A percentile compares a stretch with the other conserved stretches of the same genome.
These are phyloP conservation scores for Hypomesus transpacificus DNA, from an alignment of 2,113 vertebrate genomes.

Conservation along the genomic window DNA sequence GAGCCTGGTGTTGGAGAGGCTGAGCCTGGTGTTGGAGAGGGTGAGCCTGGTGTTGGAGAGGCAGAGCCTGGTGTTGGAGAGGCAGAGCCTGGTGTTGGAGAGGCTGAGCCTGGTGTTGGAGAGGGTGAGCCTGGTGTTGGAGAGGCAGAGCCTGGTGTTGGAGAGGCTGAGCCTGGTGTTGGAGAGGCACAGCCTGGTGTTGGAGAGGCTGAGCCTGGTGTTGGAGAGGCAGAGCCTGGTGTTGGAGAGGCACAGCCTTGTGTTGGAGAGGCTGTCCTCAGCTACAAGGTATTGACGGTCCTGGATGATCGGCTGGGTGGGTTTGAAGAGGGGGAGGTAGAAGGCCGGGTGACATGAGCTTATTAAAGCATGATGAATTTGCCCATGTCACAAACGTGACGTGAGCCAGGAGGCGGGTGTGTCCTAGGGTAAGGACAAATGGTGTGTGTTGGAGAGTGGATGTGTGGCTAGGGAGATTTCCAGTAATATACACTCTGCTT, in stretches of 20 bases:
- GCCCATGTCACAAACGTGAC: neutral
- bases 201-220: no score
- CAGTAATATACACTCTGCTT: neutral
- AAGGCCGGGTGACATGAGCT: conserved; percentile 6
- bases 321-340: neutral
- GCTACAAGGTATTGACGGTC: conserved; percentile 13
- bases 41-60: no score
- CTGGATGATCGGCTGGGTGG: conserved; percentile 4
- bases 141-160: neutral
- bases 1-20: no score
- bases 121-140: neutral
- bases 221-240: neutral
- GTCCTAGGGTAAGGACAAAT: neutral
- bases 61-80: neutral
- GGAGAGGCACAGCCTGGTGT: neutral
- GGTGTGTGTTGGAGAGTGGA: neutral
- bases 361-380: conserved; percentile 15
- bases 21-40: neutral
- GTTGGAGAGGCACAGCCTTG: neutral
- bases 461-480: neutral
- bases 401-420: neutral
- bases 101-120: no score
- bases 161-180: no score
- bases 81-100: neutral
- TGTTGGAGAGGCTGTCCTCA: neutral